Percentiles rank a stretch among this genome's conserved stretches.
Evolutionary conservation across 1,140 invertebrate genomes (phyloP).

Genomic region (Trichomalopsis sarcophagae): DNA sequence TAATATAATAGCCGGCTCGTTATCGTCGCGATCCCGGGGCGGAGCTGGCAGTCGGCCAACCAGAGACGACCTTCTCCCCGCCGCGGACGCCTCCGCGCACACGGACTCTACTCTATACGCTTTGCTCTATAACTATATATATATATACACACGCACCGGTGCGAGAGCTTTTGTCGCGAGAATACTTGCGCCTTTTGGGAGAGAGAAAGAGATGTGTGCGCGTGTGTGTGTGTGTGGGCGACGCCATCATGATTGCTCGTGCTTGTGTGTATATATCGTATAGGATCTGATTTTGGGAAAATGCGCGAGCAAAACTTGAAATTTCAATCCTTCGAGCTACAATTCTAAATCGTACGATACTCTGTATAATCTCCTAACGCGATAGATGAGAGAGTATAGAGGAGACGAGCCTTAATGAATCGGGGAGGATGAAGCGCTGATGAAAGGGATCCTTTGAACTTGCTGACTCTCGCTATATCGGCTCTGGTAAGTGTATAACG

Average conservation of each 20-base stretch:
- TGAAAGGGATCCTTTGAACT: not conserved
- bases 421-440: not conserved
- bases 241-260: not conserved
- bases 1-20: slow-evolving; percentile 67
- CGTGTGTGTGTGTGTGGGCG: not conserved
- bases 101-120: not conserved
- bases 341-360: no score
- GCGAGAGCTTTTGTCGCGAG: slow-evolving; percentile 9
- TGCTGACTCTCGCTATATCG: not conserved
- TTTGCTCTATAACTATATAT: not conserved
- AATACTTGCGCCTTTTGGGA: not conserved
- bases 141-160: no score
- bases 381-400: not conserved
- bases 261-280: no score
- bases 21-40: slow-evolving; percentile 66
- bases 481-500: not conserved
- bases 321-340: no score
- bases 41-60: slow-evolving; percentile 67
- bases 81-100: not conserved
- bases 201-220: not conserved
- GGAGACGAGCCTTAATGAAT: not conserved
- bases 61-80: slow-evolving; percentile 53
- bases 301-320: no score
- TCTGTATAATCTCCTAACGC: no score
- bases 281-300: no score